These are phyloP conservation scores for Saxicola maurus DNA, from an alignment of 2,797 vertebrate genomes.

Conservation along the genomic window DNA sequence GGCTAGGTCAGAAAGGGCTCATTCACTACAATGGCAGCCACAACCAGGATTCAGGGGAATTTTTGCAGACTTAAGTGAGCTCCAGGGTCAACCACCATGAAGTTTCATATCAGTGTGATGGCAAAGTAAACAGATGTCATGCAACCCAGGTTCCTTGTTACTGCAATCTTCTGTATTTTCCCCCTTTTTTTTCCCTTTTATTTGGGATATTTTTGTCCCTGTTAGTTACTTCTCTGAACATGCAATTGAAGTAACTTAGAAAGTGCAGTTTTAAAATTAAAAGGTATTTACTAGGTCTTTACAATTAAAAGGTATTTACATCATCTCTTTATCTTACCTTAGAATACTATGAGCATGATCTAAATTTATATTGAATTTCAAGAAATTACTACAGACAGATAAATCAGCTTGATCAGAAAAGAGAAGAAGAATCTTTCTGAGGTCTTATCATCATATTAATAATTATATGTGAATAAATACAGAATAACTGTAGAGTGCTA, in stretches of 20 bases:
- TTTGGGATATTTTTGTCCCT: background rate
- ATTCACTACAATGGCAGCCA: background rate
- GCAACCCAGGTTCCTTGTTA: background rate
- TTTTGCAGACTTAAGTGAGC: background rate
- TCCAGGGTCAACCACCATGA: background rate
- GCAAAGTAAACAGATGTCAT: background rate
- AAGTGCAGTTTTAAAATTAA: background rate
- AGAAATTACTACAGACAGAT: background rate
- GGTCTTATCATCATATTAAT: background rate
- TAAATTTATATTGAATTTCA: background rate
- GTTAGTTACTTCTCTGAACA: background rate
- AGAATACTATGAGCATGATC: background rate
- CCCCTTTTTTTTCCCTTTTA: background rate
- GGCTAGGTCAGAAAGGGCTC: background rate
- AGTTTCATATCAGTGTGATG: background rate
- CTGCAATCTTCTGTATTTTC: background rate
- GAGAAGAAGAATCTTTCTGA: background rate
- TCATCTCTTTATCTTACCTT: background rate
- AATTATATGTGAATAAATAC: background rate
- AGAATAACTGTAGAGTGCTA: background rate
- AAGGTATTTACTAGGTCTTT: background rate
- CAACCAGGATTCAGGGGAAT: background rate
- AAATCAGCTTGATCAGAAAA: background rate
- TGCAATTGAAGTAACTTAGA: background rate
- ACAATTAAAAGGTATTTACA: background rate